Evolutionary conservation across 2,888 invertebrate genomes (phyloP).

Genomic region (Diadegma fenestrale): DNA sequence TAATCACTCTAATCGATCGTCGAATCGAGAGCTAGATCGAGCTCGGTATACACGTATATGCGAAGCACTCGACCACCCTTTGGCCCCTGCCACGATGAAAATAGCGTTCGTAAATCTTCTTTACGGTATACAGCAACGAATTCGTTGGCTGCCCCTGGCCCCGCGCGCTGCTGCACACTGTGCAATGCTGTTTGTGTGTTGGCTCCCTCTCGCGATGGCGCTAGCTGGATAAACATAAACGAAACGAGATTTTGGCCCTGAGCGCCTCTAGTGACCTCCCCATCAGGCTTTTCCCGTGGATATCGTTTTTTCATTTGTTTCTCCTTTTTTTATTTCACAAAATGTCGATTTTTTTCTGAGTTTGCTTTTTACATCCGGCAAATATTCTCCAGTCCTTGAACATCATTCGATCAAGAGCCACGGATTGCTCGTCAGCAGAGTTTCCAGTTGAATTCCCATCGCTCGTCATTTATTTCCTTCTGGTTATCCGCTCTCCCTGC

Average conservation of each 20-base stretch:
- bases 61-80: conserved; percentile 4
- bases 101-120: conserved; percentile 68
- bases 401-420: conserved; percentile 1
- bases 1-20: conserved; percentile 70
- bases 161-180: not conserved
- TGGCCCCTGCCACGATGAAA: conserved; percentile 47
- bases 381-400: conserved; percentile 15
- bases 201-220: conserved; percentile 12
- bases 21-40: conserved; percentile 64
- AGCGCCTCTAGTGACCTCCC: conserved; percentile 31
- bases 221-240: conserved; percentile 56
- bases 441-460: conserved; percentile 10
- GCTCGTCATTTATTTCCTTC: not conserved
- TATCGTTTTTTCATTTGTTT: conserved; percentile 6
- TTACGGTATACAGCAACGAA: conserved; percentile 59
- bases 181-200: not conserved
- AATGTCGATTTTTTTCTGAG: conserved; percentile 1
- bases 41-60: conserved; percentile 36
- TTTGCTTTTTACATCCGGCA: not conserved
- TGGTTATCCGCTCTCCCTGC: not conserved
- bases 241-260: conserved; percentile 56
- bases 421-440: conserved; percentile 25
- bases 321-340: not conserved
- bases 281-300: conserved; percentile 9
- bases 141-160: conserved; percentile 47